Base-by-base conservation (phyloP, 2,113 vertebrate genomes). In the Craseonycteris thonglongyai region DNA sequence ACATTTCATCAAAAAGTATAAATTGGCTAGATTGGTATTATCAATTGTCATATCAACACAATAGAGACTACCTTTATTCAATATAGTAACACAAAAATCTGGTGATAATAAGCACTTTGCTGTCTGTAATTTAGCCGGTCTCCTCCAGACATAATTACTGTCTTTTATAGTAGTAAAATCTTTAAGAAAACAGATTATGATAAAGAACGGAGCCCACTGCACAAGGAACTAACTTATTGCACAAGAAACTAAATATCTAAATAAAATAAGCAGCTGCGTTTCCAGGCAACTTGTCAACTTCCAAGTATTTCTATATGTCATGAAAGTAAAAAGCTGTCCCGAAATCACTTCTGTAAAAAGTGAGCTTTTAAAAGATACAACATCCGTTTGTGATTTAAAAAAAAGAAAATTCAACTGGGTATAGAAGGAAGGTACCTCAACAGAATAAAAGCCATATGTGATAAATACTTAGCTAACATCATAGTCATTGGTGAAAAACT, bases 191-290 rank as follows among this genome's bases (percentile, higher is more conserved):
- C 28, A 10, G 7, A 42, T 63, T 88, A 35, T 65, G 56, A 81
- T 61, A 8, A 79, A 68, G 54, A 84, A 81, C 86, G 35, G 51
- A 85, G 51, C 40, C 21, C 51, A 82, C 81, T 54, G 82, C 26
- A 96, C 26, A 96, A 91, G 8, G 40, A 59, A 95, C 94, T 83
- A 35, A 89, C 11, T 7, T 13, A 94, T 45, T 33, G 51, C 47
- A 61, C 38, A 95, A 79, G 24, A 5, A 42, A 88, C 5, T 4
- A 72, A 90, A 18, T 33, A 45, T 85, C 22, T 56, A 58, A 84
- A 76, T 66, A 83, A 95, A 83, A 76, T 24, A 58, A 47, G 85
- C 86, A 82, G 12, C 10, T 68, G 7, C 4, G 54, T 65, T 83
- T 72, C 33, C 56, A 91, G 4, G 51, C 5, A 95, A 18, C 22